Percentiles rank a stretch among this genome's conserved stretches.
Conservation (phyloP, 1,140 invertebrate species). For the Drosophila lacertosa region DNA sequence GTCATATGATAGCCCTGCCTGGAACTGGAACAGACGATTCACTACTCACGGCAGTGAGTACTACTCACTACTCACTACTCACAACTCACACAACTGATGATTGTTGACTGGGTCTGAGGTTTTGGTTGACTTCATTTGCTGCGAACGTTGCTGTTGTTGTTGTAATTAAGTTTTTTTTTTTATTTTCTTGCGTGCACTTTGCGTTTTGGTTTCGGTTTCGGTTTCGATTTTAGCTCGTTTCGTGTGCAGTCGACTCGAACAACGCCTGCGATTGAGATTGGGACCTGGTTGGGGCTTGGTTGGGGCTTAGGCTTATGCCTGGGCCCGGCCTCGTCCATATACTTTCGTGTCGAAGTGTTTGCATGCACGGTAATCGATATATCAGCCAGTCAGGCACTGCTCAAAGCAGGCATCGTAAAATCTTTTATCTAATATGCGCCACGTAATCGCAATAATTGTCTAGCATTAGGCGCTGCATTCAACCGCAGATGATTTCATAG, state of each 20-base stretch:
- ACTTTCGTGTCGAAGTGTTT: slow-evolving; percentile 33
- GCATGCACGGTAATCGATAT: slow-evolving; percentile 44
- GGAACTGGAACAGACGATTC: slow-evolving; percentile 54
- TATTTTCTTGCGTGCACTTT: slow-evolving; percentile 60
- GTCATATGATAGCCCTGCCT: slow-evolving; percentile 67
- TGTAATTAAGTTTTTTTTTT: slow-evolving; percentile 34
- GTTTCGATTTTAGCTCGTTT: slow-evolving; percentile 36
- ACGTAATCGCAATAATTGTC: slow-evolving; percentile 64
- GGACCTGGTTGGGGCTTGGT: slow-evolving; percentile 1
- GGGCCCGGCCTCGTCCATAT: background rate
- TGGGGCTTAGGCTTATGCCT: background rate
- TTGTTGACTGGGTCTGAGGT: slow-evolving; percentile 63
- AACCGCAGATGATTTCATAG: slow-evolving; percentile 68
- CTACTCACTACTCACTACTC: slow-evolving; percentile 21
- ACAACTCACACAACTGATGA: slow-evolving; percentile 34
- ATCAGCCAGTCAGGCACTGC: background rate
- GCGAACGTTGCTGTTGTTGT: slow-evolving; percentile 39
- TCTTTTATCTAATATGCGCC: slow-evolving; percentile 52
- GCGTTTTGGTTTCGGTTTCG: slow-evolving; percentile 25
- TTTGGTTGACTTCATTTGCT: slow-evolving; percentile 66
- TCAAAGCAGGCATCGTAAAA: background rate
- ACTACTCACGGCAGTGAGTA: slow-evolving; percentile 31
- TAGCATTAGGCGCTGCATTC: slow-evolving; percentile 71
- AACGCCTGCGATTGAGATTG: slow-evolving; percentile 20
- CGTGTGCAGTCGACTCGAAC: slow-evolving; percentile 38